A percentile compares a stretch with the other conserved stretches of the same genome.
Evolutionary conservation across 1,140 invertebrate species (phyloP).

Genomic region (Brachionus asplanchnoidis): DNA sequence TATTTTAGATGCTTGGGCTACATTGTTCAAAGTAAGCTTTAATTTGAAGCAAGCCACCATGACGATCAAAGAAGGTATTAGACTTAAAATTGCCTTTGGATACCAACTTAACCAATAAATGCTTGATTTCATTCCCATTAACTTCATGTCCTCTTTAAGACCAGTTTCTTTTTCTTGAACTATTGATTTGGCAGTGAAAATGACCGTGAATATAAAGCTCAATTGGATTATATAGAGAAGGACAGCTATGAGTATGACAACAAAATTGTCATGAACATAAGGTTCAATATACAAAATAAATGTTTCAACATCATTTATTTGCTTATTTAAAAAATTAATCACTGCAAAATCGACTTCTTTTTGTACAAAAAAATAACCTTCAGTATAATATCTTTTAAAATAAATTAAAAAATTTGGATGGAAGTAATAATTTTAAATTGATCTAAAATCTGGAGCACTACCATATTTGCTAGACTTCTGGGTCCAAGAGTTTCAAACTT

Average conservation of each 20-base stretch:
- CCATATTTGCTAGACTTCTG: slow-evolving; percentile 60
- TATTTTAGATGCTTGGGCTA: slow-evolving; percentile 52
- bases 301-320: slow-evolving; percentile 61
- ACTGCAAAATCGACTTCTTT: slow-evolving; percentile 63
- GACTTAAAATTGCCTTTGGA: slow-evolving; percentile 62
- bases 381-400: slow-evolving; percentile 59
- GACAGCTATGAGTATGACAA: slow-evolving; percentile 60
- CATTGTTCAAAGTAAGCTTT: slow-evolving; percentile 26
- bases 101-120: slow-evolving; percentile 77
- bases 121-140: slow-evolving; percentile 77
- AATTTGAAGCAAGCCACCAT: slow-evolving; percentile 57
- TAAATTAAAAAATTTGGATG: background rate
- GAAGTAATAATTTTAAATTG: background rate
- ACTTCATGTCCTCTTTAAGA: slow-evolving; percentile 65
- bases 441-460: slow-evolving; percentile 61
- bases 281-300: too few species aligned
- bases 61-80: slow-evolving; percentile 62
- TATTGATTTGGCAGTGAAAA: slow-evolving; percentile 51
- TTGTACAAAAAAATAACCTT: slow-evolving; percentile 68
- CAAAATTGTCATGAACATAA: slow-evolving; percentile 52
- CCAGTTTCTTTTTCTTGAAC: slow-evolving; percentile 54
- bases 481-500: slow-evolving; percentile 66
- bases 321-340: slow-evolving; percentile 36
- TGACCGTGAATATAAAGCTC: slow-evolving; percentile 63
- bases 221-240: slow-evolving; percentile 60